Conservation (phyloP, 1,140 invertebrate genomes). For the Oryctes rhinoceros region DNA sequence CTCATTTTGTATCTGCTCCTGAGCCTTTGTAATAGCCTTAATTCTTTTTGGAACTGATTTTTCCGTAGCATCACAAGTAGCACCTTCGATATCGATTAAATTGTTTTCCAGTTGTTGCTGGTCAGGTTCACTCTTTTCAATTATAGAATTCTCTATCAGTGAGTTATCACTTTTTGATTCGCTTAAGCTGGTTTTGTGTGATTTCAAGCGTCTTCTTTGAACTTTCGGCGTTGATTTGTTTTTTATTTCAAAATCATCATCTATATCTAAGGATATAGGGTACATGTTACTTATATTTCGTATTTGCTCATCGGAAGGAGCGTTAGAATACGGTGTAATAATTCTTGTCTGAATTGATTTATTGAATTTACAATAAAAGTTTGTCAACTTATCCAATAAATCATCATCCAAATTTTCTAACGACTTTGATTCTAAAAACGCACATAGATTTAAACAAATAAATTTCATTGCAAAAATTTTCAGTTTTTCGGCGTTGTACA, state of each 20-base stretch:
- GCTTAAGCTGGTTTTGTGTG: conserved; percentile 48
- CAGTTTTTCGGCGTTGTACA: conserved; percentile 73
- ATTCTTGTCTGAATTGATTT: conserved; percentile 64
- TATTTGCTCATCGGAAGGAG: conserved; percentile 66
- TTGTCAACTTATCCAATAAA: conserved; percentile 68
- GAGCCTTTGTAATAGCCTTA: conserved; percentile 62
- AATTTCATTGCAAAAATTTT: conserved; percentile 75
- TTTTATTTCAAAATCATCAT: conserved; percentile 57
- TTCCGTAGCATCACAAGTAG: conserved; percentile 5
- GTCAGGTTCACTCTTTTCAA: conserved; percentile 8
- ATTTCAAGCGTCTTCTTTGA: conserved; percentile 62
- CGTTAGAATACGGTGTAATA: conserved; percentile 71
- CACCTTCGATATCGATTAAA: conserved; percentile 2
- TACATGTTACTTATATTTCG: conserved; percentile 61
- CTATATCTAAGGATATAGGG: conserved; percentile 57
- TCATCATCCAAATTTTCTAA: conserved; percentile 68
- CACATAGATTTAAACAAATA: conserved; percentile 72
- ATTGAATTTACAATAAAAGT: conserved; percentile 68
- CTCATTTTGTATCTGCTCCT: conserved; percentile 57
- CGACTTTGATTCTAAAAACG: conserved; percentile 71
- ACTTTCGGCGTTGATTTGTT: conserved; percentile 47
- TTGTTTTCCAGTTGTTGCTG: neutral
- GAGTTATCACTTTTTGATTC: conserved; percentile 47
- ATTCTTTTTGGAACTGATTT: conserved; percentile 61
- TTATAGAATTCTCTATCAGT: conserved; percentile 40